phyloP scores from a whole-genome alignment of 2,888 invertebrate genomes.

The Rhodophaea formosa region DNA sequence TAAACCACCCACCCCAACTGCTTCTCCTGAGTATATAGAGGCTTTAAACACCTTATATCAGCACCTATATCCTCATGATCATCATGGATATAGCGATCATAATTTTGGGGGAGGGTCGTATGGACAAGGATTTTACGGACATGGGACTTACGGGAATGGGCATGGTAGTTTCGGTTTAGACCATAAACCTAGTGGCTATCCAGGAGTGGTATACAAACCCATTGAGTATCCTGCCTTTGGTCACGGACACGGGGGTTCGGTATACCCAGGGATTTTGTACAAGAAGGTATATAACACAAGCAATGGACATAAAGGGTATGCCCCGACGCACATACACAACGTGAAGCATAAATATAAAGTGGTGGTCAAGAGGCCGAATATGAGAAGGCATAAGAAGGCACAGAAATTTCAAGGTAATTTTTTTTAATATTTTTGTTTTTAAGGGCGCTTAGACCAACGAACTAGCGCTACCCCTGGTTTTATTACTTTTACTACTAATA shows the following conservation, averaged over 20 bases:
- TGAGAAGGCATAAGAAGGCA: constrained; percentile 37
- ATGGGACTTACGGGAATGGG: constrained; percentile 13
- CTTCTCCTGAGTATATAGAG: constrained; percentile 67
- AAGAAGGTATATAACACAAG: constrained; percentile 44
- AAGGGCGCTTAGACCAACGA: too few species aligned
- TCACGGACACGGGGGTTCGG: constrained; percentile 1
- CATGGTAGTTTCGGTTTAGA: constrained; percentile 19
- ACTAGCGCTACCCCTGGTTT: too few species aligned
- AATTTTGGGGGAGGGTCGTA: constrained; percentile 19
- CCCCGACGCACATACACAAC: constrained; percentile 54
- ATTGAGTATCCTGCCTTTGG: neutral
- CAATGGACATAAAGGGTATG: constrained; percentile 45
- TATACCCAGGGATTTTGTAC: constrained; percentile 34
- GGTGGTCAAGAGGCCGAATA: constrained; percentile 55
- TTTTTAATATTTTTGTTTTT: too few species aligned
- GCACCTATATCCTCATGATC: constrained; percentile 37
- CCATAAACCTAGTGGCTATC: constrained; percentile 1
- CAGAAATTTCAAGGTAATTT: constrained; percentile 45
- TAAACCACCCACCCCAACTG: constrained; percentile 64
- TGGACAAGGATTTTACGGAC: neutral
- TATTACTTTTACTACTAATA: too few species aligned
- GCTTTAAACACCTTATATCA: constrained; percentile 65
- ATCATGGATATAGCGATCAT: constrained; percentile 32
- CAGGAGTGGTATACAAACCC: constrained; percentile 7
- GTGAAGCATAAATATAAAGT: constrained; percentile 58